Conservation (phyloP, 2,113 vertebrate species). For the Tor tambroides region DNA sequence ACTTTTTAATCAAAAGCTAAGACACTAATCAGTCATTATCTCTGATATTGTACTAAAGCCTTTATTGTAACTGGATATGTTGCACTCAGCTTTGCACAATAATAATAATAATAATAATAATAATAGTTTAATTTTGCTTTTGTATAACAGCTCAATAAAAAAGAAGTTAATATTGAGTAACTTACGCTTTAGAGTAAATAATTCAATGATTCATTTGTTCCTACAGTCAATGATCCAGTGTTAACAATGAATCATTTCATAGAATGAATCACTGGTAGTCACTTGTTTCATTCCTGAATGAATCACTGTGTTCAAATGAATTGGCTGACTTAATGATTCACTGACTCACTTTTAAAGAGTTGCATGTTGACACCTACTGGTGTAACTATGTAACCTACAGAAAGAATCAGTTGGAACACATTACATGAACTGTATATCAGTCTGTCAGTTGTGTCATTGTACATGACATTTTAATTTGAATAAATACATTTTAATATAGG, state of each 20-base stretch:
- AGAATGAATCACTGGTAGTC: background rate
- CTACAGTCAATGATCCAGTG: background rate
- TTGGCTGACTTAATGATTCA: background rate
- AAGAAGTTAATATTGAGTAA: background rate
- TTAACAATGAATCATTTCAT: background rate
- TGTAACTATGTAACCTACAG: background rate
- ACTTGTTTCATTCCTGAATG: background rate
- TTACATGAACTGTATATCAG: background rate
- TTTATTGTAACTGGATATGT: background rate
- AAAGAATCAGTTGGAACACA: background rate
- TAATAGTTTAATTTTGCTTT: background rate
- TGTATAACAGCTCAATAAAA: background rate
- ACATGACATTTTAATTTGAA: background rate
- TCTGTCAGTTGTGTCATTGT: background rate
- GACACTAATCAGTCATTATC: slow-evolving; percentile 27
- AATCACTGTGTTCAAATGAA: background rate
- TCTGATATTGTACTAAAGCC: background rate
- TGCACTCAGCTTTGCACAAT: background rate
- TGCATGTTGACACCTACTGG: no score
- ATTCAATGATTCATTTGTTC: background rate
- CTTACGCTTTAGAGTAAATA: background rate
- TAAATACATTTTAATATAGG: background rate
- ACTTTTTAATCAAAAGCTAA: slow-evolving; percentile 18
- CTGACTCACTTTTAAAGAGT: background rate
- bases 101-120: background rate